phyloP scores from a whole-genome alignment of 1,140 invertebrate species.

The Drosophila pallidifrons region DNA sequence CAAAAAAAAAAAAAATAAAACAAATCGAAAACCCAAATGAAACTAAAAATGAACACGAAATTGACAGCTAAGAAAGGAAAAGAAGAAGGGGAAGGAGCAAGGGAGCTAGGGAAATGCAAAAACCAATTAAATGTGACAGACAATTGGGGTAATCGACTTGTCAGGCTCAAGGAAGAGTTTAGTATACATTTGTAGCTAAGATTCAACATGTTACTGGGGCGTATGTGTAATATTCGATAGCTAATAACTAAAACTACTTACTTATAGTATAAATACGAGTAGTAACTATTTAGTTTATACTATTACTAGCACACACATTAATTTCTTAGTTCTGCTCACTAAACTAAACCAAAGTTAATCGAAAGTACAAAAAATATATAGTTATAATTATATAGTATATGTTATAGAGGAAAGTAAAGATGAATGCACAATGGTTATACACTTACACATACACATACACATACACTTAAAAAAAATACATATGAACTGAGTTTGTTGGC shows the following conservation, averaged over 20 bases:
- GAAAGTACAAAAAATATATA: neutral
- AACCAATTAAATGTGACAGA: conserved; percentile 25
- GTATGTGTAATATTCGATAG: conserved; percentile 32
- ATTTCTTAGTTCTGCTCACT: conserved; percentile 3
- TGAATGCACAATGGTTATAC: conserved; percentile 37
- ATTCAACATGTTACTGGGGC: conserved; percentile 14
- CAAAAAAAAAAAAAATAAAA: conserved; percentile 11
- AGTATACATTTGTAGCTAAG: neutral
- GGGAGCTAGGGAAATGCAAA: conserved; percentile 16
- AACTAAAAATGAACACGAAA: neutral
- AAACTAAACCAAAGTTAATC: conserved; percentile 14
- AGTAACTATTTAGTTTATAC: conserved; percentile 5
- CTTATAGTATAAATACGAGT: neutral
- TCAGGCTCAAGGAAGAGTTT: neutral
- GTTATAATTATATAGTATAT: neutral
- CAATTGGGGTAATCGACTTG: conserved; percentile 6
- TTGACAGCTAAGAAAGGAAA: neutral
- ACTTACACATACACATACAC: conserved; percentile 39
- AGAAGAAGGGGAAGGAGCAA: neutral
- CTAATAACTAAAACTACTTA: conserved; percentile 34
- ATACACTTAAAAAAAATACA: conserved; percentile 4
- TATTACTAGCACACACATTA: conserved; percentile 12
- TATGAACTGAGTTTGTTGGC: neutral
- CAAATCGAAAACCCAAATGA: conserved; percentile 8
- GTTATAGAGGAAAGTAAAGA: neutral